These are phyloP conservation scores for Gambusia affinis DNA, from an alignment of 2,113 vertebrate genomes.

Conservation along the genomic window DNA sequence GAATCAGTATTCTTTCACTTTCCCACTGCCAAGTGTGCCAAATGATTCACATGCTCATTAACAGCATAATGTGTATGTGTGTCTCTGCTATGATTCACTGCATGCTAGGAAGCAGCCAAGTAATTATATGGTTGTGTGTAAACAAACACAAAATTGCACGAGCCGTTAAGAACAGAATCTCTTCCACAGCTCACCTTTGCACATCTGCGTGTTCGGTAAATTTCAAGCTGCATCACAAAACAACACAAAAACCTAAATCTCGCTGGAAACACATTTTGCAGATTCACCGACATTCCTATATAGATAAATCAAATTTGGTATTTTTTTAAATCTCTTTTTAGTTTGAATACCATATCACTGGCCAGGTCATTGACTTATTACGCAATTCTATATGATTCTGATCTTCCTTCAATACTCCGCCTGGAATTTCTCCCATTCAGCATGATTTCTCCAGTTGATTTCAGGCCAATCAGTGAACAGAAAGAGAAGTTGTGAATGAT, in stretches of 20 bases:
- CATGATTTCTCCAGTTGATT: no score
- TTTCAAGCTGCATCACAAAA: conserved; percentile 9
- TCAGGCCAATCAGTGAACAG: no score
- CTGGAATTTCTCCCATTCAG: no score
- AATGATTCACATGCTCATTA: conserved; percentile 63
- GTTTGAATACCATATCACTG: no score
- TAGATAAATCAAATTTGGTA: no score
- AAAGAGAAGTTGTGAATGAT: no score
- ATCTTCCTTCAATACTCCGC: no score
- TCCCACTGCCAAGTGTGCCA: conserved; percentile 31
- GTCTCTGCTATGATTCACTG: conserved; percentile 55
- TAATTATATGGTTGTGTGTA: conserved; percentile 73
- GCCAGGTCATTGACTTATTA: no score
- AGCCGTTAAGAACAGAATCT: conserved; percentile 4
- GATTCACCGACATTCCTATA: neutral
- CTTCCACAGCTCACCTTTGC: neutral
- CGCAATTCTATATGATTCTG: no score
- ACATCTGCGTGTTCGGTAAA: neutral
- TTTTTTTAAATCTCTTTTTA: no score
- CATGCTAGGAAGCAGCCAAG: conserved; percentile 56
- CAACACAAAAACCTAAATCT: no score
- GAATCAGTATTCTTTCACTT: conserved; percentile 24
- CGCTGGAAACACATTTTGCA: neutral
- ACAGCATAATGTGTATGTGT: conserved; percentile 49
- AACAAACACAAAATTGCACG: conserved; percentile 60